phyloP scores from a whole-genome alignment of 2,888 invertebrate genomes.

The Amblyjoppa fuscipennis region DNA sequence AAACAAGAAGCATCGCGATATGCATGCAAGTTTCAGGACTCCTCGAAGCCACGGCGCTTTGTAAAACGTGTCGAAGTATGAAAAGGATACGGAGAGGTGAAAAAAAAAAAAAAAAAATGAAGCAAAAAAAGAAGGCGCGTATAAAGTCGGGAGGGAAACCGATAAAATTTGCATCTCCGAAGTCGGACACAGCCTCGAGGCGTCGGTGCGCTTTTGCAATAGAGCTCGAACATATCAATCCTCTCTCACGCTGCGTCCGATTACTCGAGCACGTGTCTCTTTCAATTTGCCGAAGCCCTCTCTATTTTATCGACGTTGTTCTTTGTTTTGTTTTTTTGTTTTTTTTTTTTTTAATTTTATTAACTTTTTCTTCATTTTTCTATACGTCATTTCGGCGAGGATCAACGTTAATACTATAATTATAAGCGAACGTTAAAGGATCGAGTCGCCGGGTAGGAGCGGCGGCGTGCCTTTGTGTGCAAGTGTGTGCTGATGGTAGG shows the following conservation, averaged over 20 bases:
- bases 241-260: constrained; percentile 15
- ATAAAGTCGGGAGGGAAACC: constrained; percentile 30
- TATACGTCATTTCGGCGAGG: constrained; percentile 46
- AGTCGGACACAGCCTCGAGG: constrained; percentile 58
- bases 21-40: neutral
- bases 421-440: constrained; percentile 58
- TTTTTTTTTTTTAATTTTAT: constrained; percentile 18
- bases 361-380: constrained; percentile 2
- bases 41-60: neutral
- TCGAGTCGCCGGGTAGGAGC: constrained; percentile 24
- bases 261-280: constrained; percentile 29
- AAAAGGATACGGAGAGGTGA: constrained; percentile 20
- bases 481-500: constrained; percentile 43
- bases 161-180: constrained; percentile 60
- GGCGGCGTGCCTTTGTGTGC: constrained; percentile 6
- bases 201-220: constrained; percentile 46
- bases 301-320: constrained; percentile 50
- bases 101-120: neutral
- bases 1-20: constrained; percentile 9
- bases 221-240: constrained; percentile 38
- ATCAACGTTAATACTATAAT: constrained; percentile 43
- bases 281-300: constrained; percentile 41
- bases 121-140: neutral
- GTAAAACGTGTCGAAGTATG: constrained; percentile 46
- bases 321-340: constrained; percentile 37